A percentile compares a stretch with the other conserved stretches of the same genome.
Evolutionary conservation across 2,888 invertebrate species (phyloP).

Genomic region (Diloba caeruleocephala): DNA sequence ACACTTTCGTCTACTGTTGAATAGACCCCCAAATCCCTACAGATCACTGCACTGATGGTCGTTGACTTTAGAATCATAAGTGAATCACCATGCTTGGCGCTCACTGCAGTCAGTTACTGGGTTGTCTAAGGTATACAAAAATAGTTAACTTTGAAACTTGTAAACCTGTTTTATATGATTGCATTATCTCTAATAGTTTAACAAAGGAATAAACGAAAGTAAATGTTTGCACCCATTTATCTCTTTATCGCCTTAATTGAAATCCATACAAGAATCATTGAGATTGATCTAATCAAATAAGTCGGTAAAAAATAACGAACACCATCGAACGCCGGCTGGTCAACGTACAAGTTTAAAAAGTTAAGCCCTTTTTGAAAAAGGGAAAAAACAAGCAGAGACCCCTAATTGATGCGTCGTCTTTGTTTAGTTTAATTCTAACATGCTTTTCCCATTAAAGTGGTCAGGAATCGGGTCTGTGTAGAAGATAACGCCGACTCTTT

Average conservation of each 20-base stretch:
- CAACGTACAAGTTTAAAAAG: conserved; percentile 85
- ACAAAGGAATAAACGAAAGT: conserved; percentile 60
- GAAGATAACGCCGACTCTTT: conserved; percentile 87
- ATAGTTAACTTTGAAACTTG: background rate
- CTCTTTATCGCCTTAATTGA: conserved; percentile 83
- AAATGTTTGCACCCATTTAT: conserved; percentile 77
- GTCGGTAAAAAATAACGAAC: conserved; percentile 84
- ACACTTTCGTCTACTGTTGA: too few species aligned
- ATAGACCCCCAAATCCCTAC: too few species aligned
- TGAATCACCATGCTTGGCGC: background rate
- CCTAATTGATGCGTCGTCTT: conserved; percentile 90
- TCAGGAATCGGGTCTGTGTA: conserved; percentile 84
- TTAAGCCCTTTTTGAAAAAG: conserved; percentile 82
- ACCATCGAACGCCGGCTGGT: conserved; percentile 76
- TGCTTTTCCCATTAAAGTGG: conserved; percentile 90
- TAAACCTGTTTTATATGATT: conserved; percentile 3
- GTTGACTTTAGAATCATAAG: too few species aligned
- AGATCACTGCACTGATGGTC: too few species aligned
- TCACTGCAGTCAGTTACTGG: background rate
- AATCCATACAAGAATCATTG: conserved; percentile 85
- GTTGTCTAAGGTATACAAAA: background rate
- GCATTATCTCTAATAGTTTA: conserved; percentile 34
- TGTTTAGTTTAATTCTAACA: conserved; percentile 90
- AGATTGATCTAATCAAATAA: conserved; percentile 87
- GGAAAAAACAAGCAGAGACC: conserved; percentile 74